phyloP scores from a whole-genome alignment of 2,797 vertebrate species.

The Lerista edwardsae region DNA sequence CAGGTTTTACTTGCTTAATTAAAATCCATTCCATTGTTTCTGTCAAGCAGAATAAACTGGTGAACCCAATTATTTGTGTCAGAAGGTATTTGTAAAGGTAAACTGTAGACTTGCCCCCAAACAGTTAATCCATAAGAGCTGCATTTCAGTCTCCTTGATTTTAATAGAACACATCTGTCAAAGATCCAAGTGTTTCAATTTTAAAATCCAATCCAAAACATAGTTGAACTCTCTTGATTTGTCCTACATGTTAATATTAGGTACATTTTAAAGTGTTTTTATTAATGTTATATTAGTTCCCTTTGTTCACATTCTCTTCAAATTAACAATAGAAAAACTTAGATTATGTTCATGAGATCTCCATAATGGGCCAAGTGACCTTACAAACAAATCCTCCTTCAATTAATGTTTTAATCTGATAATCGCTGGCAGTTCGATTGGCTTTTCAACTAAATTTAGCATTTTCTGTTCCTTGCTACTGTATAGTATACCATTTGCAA shows the following conservation, averaged over 20 bases:
- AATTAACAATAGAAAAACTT: constrained; percentile 41
- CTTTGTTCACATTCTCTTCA: constrained; percentile 39
- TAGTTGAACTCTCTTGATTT: not conserved
- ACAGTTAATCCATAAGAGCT: not conserved
- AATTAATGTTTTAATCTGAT: constrained; percentile 38
- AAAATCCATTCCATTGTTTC: not conserved
- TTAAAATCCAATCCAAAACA: too few relatives aligned
- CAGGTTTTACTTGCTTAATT: constrained; percentile 1
- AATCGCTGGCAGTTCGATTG: constrained; percentile 24
- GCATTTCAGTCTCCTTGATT: not conserved
- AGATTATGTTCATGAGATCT: constrained; percentile 46
- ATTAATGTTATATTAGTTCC: constrained; percentile 42
- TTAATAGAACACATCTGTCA: not conserved
- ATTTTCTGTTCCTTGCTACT: constrained; percentile 3
- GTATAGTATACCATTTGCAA: constrained; percentile 5
- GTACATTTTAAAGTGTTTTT: constrained; percentile 36
- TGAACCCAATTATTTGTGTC: not conserved
- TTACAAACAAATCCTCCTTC: constrained; percentile 43
- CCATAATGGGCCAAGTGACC: constrained; percentile 56
- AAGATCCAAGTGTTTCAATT: not conserved
- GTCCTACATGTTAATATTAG: not conserved
- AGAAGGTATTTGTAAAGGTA: not conserved
- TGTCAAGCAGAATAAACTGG: not conserved
- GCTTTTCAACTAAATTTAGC: constrained; percentile 2
- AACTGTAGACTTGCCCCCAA: not conserved